Evolutionary conservation across 2,113 vertebrate species (phyloP).

Genomic region (Caretta caretta): DNA sequence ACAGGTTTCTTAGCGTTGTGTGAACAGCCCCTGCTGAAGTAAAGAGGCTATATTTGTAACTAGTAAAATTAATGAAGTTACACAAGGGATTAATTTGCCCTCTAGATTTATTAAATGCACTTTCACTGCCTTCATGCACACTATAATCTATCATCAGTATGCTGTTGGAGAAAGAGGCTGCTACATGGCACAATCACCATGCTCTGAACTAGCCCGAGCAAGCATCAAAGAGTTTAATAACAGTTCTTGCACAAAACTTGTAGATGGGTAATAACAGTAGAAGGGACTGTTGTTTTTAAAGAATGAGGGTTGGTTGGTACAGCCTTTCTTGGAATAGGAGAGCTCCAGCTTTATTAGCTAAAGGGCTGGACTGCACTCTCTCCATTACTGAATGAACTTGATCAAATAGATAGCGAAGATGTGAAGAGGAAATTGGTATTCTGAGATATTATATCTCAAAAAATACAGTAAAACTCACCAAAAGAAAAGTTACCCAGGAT

Average conservation of each 20-base stretch:
- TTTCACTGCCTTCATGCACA: background rate
- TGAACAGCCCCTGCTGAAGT: background rate
- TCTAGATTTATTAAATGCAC: background rate
- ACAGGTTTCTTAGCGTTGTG: background rate
- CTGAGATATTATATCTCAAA: background rate
- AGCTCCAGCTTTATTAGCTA: background rate
- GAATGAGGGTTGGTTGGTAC: background rate
- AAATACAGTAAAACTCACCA: background rate
- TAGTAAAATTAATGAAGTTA: background rate
- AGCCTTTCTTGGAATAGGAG: background rate
- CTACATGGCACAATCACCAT: background rate
- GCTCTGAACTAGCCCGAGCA: background rate
- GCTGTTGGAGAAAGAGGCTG: background rate
- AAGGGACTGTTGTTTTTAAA: conserved; percentile 8
- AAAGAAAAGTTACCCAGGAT: background rate
- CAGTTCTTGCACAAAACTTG: background rate
- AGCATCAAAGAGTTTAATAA: conserved; percentile 11
- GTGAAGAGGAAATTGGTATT: background rate
- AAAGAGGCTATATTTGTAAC: background rate
- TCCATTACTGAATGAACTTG: background rate
- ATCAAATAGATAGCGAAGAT: background rate
- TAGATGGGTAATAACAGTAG: background rate
- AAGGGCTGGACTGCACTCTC: background rate
- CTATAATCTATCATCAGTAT: conserved; percentile 3
- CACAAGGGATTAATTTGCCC: background rate